Evolutionary conservation across 1,140 invertebrate genomes (phyloP).

Genomic region (Diachasma alloeum): DNA sequence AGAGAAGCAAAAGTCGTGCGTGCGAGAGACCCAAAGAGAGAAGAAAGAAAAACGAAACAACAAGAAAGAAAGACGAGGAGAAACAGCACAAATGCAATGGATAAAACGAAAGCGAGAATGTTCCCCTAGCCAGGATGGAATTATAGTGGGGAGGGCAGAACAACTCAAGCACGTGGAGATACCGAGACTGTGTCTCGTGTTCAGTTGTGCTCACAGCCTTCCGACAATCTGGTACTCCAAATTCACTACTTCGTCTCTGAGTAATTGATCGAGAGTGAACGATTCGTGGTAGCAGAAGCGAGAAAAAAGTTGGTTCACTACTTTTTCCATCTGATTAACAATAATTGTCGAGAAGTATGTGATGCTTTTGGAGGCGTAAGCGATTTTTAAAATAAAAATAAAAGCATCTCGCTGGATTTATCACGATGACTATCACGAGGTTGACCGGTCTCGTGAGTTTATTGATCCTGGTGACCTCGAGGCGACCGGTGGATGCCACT

Average conservation of each 20-base stretch:
- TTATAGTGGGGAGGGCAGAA: constrained; percentile 47
- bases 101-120: constrained; percentile 32
- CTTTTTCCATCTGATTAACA: background rate
- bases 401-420: background rate
- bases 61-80: constrained; percentile 2
- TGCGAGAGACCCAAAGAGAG: constrained; percentile 30
- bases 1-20: constrained; percentile 29
- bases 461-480: constrained; percentile 32
- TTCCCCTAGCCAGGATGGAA: constrained; percentile 10
- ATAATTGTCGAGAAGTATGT: too few relatives aligned
- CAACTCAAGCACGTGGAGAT: constrained; percentile 56
- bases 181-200: constrained; percentile 47
- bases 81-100: background rate
- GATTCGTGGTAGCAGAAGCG: too few relatives aligned
- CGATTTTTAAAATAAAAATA: too few relatives aligned
- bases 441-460: background rate
- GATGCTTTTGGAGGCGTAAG: too few relatives aligned
- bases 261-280: too few relatives aligned
- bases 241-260: background rate
- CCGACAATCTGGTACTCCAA: constrained; percentile 47
- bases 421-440: constrained; percentile 19
- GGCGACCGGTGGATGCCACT: background rate
- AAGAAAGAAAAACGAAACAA: constrained; percentile 29
- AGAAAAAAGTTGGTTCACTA: background rate
- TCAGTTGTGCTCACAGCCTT: constrained; percentile 58